Evolutionary conservation across 2,797 vertebrate genomes (phyloP), one percentile per base, ranked within the genome.

Genomic region (Periparus ater): DNA sequence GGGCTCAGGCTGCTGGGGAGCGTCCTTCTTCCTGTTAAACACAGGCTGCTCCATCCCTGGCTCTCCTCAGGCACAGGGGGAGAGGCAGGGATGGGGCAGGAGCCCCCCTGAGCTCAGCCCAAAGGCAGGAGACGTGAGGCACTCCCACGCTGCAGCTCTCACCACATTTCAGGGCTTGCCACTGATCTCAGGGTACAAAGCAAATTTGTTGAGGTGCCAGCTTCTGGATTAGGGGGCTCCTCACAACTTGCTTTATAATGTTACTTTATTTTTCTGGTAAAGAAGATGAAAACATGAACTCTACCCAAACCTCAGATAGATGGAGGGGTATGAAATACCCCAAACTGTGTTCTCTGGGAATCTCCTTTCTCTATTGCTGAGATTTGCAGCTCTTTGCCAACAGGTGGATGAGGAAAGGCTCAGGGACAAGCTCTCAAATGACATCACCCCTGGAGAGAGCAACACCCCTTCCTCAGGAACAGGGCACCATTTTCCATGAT

Each of bases 131-230:
- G 17, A 13, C 3, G 15, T 38, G 21, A 47, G 25, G 19, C n/a
- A 44, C 32, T n/a, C 27, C 25, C 0, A 1, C 0, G 0, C 75
- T 32, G 18, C 36, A 65, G n/a, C 18, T 54, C 42, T 84, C 13
- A 2, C 17, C 40, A 27, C 36, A 2, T 34, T 61, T 34, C 62
- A 38, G 44, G 42, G 57, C 71, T 84, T 55, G 60, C n/a, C 34
- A 27, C 42, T 30, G 9, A 53, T 63, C 54, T 44, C 42, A 61
- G 30, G 29, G 36, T 15, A 54, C 7, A n/a, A 21, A 76, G 47
- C 48, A 62, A 7, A 4, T 9, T 17, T 40, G 67, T 17, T 77
- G 10, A 71, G 47, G 26, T 38, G 10, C 22, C 66, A 57, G 18
- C 29, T 79, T 42, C 53, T 45, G 20, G 8, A 21, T 38, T 91